These are phyloP conservation scores for Asbolus verrucosus DNA, from an alignment of 1,140 invertebrate species.

Conservation along the genomic window DNA sequence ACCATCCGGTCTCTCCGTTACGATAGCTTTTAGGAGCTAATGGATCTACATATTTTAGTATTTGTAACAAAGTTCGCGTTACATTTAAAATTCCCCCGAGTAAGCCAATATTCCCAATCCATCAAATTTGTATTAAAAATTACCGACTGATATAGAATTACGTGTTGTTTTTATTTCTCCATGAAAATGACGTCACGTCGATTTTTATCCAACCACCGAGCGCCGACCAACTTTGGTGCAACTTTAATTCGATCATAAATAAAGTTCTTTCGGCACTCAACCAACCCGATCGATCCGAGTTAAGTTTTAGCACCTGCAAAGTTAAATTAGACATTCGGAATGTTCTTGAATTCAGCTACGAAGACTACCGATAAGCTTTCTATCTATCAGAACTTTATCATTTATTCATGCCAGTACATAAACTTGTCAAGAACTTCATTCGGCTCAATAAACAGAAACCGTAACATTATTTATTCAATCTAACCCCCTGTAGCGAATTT, in stretches of 20 bases:
- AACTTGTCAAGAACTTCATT: constrained; percentile 44
- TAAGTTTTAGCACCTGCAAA: constrained; percentile 44
- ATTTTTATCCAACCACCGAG: background rate
- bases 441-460: constrained; percentile 43
- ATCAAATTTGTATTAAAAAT: constrained; percentile 34
- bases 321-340: constrained; percentile 34
- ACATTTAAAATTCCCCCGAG: constrained; percentile 34
- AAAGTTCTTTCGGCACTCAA: constrained; percentile 31
- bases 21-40: constrained; percentile 36
- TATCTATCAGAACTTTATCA: constrained; percentile 42
- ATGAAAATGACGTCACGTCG: constrained; percentile 17
- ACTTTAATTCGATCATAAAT: constrained; percentile 38
- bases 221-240: constrained; percentile 12
- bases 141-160: constrained; percentile 13
- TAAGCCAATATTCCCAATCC: constrained; percentile 34
- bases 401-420: constrained; percentile 42
- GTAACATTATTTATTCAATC: constrained; percentile 44
- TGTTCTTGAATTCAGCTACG: constrained; percentile 35
- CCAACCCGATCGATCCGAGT: constrained; percentile 34
- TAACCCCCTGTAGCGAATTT: constrained; percentile 38
- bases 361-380: constrained; percentile 45
- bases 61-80: constrained; percentile 39
- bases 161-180: background rate
- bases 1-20: constrained; percentile 16
- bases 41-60: constrained; percentile 39